A percentile compares a stretch with the other conserved stretches of the same genome.
Evolutionary conservation across 1,140 invertebrate species (phyloP).

Genomic region (Eciton burchellii): DNA sequence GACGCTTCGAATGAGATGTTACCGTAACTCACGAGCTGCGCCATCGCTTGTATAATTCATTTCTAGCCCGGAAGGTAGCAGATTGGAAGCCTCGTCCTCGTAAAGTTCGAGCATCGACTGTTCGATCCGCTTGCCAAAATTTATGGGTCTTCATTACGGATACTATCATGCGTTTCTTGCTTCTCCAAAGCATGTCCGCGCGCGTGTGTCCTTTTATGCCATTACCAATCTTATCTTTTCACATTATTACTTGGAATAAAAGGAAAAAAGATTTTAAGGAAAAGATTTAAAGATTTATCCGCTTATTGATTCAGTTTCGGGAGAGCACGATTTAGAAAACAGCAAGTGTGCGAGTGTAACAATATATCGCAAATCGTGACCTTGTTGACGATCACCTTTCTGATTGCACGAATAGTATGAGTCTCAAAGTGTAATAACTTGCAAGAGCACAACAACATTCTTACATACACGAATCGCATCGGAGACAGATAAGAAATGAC

Average conservation of each 20-base stretch:
- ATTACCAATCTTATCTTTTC: not conserved
- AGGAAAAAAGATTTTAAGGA: not conserved
- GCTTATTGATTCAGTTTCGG: no score
- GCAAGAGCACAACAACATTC: no score
- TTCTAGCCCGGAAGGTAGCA: slow-evolving; percentile 58
- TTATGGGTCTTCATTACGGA: slow-evolving; percentile 59
- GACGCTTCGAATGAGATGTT: slow-evolving; percentile 62
- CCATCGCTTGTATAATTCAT: slow-evolving; percentile 68
- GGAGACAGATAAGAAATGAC: no score
- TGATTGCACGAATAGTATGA: no score
- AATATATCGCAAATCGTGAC: not conserved
- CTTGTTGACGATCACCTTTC: not conserved
- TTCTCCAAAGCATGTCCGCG: not conserved
- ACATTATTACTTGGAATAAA: not conserved
- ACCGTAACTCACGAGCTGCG: slow-evolving; percentile 60
- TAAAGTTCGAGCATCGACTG: slow-evolving; percentile 18
- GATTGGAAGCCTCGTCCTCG: slow-evolving; percentile 39
- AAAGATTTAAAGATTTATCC: no score
- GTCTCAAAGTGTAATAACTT: no score
- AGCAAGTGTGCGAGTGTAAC: not conserved
- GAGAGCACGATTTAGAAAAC: not conserved
- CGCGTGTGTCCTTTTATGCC: not conserved
- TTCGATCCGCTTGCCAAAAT: slow-evolving; percentile 46
- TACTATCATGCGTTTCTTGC: slow-evolving; percentile 21
- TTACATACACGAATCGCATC: no score